Percentiles rank a stretch among this genome's conserved stretches.
Conservation (phyloP, 2,113 vertebrate genomes). For the Semnornis frantzii region DNA sequence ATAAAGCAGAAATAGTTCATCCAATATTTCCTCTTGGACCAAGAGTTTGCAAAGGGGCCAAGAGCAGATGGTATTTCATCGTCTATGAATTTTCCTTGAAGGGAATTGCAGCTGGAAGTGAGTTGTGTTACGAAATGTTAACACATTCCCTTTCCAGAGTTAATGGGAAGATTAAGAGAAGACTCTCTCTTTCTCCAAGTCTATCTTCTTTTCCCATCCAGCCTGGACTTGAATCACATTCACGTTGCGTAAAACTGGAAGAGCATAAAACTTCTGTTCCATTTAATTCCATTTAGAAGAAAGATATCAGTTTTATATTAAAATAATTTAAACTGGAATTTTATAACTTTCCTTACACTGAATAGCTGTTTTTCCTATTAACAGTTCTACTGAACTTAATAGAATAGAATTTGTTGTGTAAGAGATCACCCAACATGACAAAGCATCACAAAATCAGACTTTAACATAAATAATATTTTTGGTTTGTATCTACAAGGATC, state of each 20-base stretch:
- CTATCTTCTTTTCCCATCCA: not conserved
- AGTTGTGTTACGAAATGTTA: not conserved
- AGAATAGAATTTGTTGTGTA: not conserved
- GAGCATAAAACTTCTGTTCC: not conserved
- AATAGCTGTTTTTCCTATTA: not conserved
- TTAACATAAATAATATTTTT: not conserved
- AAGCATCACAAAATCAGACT: not conserved
- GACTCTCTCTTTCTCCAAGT: not conserved
- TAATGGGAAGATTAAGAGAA: not conserved
- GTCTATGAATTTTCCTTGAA: not conserved
- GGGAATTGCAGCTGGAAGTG: not conserved
- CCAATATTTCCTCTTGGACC: not conserved
- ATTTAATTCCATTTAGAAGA: not conserved
- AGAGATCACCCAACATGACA: not conserved
- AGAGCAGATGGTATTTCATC: not conserved
- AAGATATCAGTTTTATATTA: not conserved
- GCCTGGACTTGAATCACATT: not conserved
- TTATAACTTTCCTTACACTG: not conserved
- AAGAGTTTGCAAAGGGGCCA: not conserved
- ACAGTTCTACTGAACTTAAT: not conserved
- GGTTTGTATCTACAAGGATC: not conserved
- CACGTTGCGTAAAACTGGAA: not conserved
- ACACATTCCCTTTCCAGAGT: not conserved
- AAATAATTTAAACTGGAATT: not conserved
- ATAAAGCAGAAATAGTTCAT: not conserved